Evolutionary conservation across 2,888 invertebrate species (phyloP), one percentile per base, ranked within the genome.

Genomic region (Stenolophus ochropezus): DNA sequence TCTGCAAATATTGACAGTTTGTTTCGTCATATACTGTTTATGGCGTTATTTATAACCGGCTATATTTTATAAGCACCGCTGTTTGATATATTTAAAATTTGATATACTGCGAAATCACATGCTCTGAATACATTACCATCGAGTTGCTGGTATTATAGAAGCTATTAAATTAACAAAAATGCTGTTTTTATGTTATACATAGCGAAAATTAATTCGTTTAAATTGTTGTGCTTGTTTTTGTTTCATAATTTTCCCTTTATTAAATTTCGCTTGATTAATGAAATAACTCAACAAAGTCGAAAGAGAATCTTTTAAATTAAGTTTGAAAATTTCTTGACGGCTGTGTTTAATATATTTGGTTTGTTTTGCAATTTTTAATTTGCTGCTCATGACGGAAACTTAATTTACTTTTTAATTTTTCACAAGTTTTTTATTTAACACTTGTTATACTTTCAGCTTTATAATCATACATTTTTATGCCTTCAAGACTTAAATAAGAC

Each of bases 71-170:
- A 25, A 49, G n/a, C 74, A 49, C 6, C 49, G 65, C 16, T 14
- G 49, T 49, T 47, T 78, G 78, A 78, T 78, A 49, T 78, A 27
- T 78, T 58, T 49, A 78, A 69, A 65, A 33, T 78, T 65, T 78
- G 78, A 78, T 78, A 78, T 78, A 78, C 65, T 78, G 78, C 65
- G 14, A 47, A 11, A 61, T 78, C 65, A 61, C 78, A 78, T 78
- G 78, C 49, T 20, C 8, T 42, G 65, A 61, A 78, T 65, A 61
- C 25, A 78, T 78, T 78, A 78, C 65, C 78, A 20, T 61, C 65
- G 14, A 18, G 14, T 14, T 16, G 33, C 49, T 20, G 23, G 49
- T 61, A 23, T 78, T 33, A 49, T 65, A 18, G 16, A 25, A 23
- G 47, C 20, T 25, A 61, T 78, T 65, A 20, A 23, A 65, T 65